Percentiles rank a stretch among this genome's conserved stretches.
Evolutionary conservation across 2,113 vertebrate genomes (phyloP).

Genomic region (Hippocampus mohnikei): DNA sequence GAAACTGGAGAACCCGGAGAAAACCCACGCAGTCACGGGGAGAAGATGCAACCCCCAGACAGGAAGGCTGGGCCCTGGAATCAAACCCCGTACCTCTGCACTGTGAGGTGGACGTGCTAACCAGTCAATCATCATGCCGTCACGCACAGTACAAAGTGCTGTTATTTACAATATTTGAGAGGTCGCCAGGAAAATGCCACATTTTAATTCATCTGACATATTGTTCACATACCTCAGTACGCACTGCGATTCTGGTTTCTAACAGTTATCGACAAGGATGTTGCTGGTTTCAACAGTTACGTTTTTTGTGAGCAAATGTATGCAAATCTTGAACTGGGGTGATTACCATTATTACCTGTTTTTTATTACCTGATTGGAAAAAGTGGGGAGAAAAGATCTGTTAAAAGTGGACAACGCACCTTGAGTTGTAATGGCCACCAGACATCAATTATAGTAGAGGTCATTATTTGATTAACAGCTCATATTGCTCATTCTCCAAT

Average conservation of each 20-base stretch:
- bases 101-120: too few species aligned
- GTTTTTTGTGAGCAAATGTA: background rate
- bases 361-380: background rate
- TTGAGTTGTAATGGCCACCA: background rate
- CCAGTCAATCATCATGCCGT: too few species aligned
- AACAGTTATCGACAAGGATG: background rate
- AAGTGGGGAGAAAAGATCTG: background rate
- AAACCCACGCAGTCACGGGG: too few species aligned
- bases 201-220: background rate
- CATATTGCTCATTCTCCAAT: background rate
- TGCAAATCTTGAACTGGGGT: background rate
- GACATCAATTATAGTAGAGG: too few species aligned
- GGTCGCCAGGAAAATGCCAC: background rate
- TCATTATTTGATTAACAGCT: background rate
- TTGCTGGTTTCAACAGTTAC: background rate
- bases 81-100: too few species aligned
- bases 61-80: too few species aligned
- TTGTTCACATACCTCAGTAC: background rate
- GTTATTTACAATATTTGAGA: background rate
- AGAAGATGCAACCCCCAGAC: too few species aligned
- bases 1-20: too few species aligned
- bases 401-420: background rate
- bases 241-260: background rate
- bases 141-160: too few species aligned
- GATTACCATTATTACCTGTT: background rate